Evolutionary conservation across 2,113 vertebrate species (phyloP), one percentile per base, ranked within the genome.

Genomic region (Hippopotamus amphibius): DNA sequence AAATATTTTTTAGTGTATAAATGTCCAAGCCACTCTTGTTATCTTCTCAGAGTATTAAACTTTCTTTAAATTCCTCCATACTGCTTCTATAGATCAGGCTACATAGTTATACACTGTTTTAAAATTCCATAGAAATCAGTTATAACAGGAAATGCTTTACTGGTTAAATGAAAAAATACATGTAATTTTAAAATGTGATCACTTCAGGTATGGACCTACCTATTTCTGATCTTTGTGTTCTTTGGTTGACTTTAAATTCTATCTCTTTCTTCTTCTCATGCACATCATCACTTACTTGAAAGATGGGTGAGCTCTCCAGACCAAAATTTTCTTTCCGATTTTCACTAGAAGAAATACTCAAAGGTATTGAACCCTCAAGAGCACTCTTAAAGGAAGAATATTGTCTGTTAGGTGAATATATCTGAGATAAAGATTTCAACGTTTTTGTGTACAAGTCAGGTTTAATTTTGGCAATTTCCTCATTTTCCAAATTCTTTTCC

Each of bases 161-260:
- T 93, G 26, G 33, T 43, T 76, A 91, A 63, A 5, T 71, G 12
- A 14, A 41, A 55, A 71, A 53, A n/a, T 66, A 43, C 6, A 46
- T 5, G 68, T 4, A 76, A 43, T 65, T 96, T 59, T 69, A 86
- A 74, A 85, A 59, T 7, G 30, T 59, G 6, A 46, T n/a, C 46
- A 71, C 16, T 68, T 90, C 37, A 24, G 15, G 41, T 26, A 59
- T 17, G 61, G 19, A 98, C 98, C 88, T 98, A 99, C 98, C 98
- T 87, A n/a, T 53, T 90, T 24, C 80, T 90, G 92, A 80, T 84
- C 77, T 85, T 37, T 69, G 63, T 61, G n/a, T 43, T 89, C 84
- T 97, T 87, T 41, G 89, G 80, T 22, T 26, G 16, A 82, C 74
- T 87, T 95, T 50, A 77, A 59, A 92, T 92, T 69, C 14, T 16